A percentile compares a stretch with the other conserved stretches of the same genome.
Evolutionary conservation across 2,888 invertebrate genomes (phyloP).

Genomic region (Nomada fabriciana): DNA sequence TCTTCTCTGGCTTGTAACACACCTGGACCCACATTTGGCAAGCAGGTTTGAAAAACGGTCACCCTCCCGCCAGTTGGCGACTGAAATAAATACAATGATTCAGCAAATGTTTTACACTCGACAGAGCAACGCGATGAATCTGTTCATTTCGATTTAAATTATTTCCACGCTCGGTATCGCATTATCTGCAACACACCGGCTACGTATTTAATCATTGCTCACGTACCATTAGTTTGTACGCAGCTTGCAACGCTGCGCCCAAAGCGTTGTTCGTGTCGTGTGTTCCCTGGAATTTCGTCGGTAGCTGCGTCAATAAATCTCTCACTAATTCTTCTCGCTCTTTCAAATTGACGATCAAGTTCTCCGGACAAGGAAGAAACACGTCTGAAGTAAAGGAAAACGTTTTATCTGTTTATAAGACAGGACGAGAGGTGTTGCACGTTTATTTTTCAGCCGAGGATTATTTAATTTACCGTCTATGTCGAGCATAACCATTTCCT

Average conservation of each 20-base stretch:
- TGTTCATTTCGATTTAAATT: background rate
- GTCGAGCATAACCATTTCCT: conserved; percentile 96
- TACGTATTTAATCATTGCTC: background rate
- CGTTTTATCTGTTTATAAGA: background rate
- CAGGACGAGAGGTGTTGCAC: background rate
- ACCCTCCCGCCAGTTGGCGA: conserved; percentile 96
- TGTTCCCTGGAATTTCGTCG: conserved; percentile 88
- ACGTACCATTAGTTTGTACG: conserved; percentile 94
- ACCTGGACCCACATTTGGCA: conserved; percentile 95
- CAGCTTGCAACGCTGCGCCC: conserved; percentile 96
- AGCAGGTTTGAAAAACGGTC: conserved; percentile 96
- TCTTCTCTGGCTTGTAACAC: conserved; percentile 92
- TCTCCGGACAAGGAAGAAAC: conserved; percentile 97
- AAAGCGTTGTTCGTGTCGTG: conserved; percentile 93
- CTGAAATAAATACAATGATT: conserved; percentile 84
- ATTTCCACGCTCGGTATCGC: background rate
- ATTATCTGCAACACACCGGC: background rate
- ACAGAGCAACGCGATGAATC: too few relatives aligned
- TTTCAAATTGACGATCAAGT: conserved; percentile 95
- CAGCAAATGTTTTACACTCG: too few relatives aligned
- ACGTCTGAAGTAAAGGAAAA: conserved; percentile 87
- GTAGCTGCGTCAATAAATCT: conserved; percentile 92
- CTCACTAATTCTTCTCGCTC: conserved; percentile 92
- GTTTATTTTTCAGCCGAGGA: too few relatives aligned
- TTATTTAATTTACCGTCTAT: conserved; percentile 89